Evolutionary conservation across 2,888 invertebrate genomes (phyloP).

Genomic region (Emmelina monodactyla): DNA sequence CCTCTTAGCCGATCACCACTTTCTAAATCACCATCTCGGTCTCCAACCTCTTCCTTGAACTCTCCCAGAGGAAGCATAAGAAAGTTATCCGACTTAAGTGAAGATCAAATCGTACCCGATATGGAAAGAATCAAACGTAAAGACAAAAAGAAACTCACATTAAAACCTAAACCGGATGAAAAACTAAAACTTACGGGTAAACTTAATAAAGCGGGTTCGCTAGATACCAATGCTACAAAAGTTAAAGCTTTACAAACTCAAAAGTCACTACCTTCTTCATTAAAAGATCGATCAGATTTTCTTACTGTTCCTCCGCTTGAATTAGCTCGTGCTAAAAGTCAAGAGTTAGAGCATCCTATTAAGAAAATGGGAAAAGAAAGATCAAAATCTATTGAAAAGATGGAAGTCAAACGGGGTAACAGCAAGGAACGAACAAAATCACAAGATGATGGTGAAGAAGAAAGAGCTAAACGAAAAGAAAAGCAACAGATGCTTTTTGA

Average conservation of each 20-base stretch:
- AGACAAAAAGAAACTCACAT: conserved; percentile 52
- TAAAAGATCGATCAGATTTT: conserved; percentile 60
- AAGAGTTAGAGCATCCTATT: conserved; percentile 64
- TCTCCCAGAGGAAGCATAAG: conserved; percentile 59
- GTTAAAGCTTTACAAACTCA: conserved; percentile 55
- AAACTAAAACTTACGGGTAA: conserved; percentile 43
- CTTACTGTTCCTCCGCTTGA: conserved; percentile 61
- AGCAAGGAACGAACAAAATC: conserved; percentile 75
- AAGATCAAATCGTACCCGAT: conserved; percentile 59
- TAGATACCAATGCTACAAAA: conserved; percentile 56
- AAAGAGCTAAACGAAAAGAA: conserved; percentile 75
- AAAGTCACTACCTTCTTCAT: conserved; percentile 63
- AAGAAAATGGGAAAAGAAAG: conserved; percentile 69
- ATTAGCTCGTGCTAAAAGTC: conserved; percentile 67
- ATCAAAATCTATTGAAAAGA: conserved; percentile 72
- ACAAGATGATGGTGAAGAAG: conserved; percentile 76
- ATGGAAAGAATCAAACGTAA: conserved; percentile 58
- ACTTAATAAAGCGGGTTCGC: conserved; percentile 55
- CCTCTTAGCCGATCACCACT: conserved; percentile 57
- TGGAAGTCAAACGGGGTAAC: conserved; percentile 63
- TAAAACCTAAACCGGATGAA: conserved; percentile 54
- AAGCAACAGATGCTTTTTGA: conserved; percentile 79
- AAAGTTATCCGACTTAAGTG: conserved; percentile 58
- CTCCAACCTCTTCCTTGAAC: conserved; percentile 60
- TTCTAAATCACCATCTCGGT: conserved; percentile 59